These are phyloP conservation scores for Morpho helenor DNA, from an alignment of 2,888 invertebrate genomes.

Conservation along the genomic window DNA sequence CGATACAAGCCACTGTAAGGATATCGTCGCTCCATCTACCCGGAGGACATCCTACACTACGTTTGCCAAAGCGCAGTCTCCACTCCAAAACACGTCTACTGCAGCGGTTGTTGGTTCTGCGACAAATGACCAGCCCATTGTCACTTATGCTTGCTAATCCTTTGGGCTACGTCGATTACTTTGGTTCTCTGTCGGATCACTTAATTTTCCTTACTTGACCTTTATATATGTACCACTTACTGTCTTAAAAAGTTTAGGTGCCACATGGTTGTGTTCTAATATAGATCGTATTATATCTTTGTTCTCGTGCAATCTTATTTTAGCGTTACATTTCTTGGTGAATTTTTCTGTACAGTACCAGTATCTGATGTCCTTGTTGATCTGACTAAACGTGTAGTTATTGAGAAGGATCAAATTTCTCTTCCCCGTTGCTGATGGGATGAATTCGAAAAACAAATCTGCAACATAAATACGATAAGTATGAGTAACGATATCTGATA, in stretches of 20 bases:
- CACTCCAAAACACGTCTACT: too few species aligned
- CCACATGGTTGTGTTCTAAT: slow-evolving; percentile 29
- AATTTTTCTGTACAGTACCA: slow-evolving; percentile 38
- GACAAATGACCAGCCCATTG: too few species aligned
- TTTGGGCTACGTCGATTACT: too few species aligned
- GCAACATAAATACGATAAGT: slow-evolving; percentile 16
- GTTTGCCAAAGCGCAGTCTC: too few species aligned
- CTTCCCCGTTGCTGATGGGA: slow-evolving; percentile 37
- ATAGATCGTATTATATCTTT: slow-evolving; percentile 24
- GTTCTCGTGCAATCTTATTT: slow-evolving; percentile 30
- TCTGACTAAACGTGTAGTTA: slow-evolving; percentile 34
- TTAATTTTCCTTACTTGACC: slow-evolving; percentile 3
- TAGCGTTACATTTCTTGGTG: slow-evolving; percentile 33
- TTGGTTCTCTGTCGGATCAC: too few species aligned
- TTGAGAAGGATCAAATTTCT: slow-evolving; percentile 20
- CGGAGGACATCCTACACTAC: too few species aligned
- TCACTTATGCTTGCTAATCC: too few species aligned
- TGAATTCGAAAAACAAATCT: slow-evolving; percentile 32
- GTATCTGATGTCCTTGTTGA: slow-evolving; percentile 32
- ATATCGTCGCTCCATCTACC: too few species aligned
- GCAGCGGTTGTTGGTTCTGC: too few species aligned
- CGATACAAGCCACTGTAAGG: too few species aligned
- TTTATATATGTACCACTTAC: slow-evolving; percentile 9
- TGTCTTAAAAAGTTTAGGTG: slow-evolving; percentile 12
- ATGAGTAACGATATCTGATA: background rate